A percentile compares a stretch with the other conserved stretches of the same genome.
phyloP scores from a whole-genome alignment of 2,888 invertebrate species.

The Drosophila meridionalis region DNA sequence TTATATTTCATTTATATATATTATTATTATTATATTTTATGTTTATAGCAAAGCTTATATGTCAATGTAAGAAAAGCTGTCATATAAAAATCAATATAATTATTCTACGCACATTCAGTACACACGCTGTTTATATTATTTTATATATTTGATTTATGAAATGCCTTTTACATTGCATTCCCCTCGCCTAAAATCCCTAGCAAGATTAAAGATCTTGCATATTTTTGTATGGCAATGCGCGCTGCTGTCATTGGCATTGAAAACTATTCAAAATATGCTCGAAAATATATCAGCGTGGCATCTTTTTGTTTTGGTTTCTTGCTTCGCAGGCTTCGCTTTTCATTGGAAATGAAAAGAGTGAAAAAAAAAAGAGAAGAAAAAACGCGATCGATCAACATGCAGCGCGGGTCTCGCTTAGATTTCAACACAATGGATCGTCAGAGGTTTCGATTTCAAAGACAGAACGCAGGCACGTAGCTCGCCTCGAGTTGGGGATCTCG shows the following conservation, averaged over 20 bases:
- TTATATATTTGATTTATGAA: background rate
- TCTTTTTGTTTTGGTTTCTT: constrained; percentile 56
- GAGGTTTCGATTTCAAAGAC: constrained; percentile 77
- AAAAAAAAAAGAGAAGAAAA: constrained; percentile 4
- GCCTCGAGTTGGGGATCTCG: constrained; percentile 44
- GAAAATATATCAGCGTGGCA: constrained; percentile 57
- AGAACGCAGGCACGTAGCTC: constrained; percentile 64
- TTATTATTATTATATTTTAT: too few relatives aligned
- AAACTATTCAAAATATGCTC: constrained; percentile 72
- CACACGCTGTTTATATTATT: background rate
- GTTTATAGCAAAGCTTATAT: too few relatives aligned
- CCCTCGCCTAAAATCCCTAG: background rate
- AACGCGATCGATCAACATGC: constrained; percentile 77
- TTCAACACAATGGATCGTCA: constrained; percentile 73
- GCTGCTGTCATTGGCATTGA: constrained; percentile 66
- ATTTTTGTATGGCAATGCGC: constrained; percentile 17
- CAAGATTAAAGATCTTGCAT: constrained; percentile 20
- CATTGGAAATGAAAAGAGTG: constrained; percentile 54
- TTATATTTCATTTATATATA: too few relatives aligned
- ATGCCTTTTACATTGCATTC: background rate
- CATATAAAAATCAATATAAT: too few relatives aligned
- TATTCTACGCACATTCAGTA: background rate
- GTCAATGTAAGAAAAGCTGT: too few relatives aligned
- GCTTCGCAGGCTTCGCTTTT: constrained; percentile 48
- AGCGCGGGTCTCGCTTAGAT: constrained; percentile 59